Evolutionary conservation across 2,113 vertebrate species (phyloP).

Genomic region (Tachysurus fulvidraco): DNA sequence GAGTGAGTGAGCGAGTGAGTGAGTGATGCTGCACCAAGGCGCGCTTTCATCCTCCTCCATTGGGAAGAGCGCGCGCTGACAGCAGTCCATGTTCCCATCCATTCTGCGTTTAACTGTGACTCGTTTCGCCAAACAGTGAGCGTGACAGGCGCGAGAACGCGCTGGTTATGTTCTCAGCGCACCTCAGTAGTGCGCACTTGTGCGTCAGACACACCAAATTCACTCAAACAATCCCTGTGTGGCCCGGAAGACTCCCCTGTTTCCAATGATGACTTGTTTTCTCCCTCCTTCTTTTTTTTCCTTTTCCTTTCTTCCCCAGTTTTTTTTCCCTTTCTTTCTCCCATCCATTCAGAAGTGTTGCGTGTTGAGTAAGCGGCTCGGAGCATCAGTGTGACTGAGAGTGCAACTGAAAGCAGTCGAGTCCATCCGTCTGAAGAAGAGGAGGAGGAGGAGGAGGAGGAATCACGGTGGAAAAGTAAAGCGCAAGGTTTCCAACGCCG

Average conservation of each 20-base stretch:
- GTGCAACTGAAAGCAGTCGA: constrained; percentile 64
- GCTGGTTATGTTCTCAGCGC: constrained; percentile 29
- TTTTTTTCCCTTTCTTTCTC: neutral
- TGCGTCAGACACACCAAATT: constrained; percentile 38
- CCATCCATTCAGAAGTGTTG: constrained; percentile 57
- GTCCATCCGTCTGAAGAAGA: constrained; percentile 68
- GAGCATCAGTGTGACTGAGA: constrained; percentile 66
- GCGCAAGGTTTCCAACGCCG: constrained; percentile 54
- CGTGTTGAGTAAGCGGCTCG: constrained; percentile 63
- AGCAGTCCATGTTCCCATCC: constrained; percentile 60
- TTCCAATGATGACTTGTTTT: constrained; percentile 42
- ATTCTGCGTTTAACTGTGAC: constrained; percentile 38
- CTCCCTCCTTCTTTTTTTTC: neutral
- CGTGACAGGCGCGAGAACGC: constrained; percentile 20
- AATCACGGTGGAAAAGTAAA: constrained; percentile 68
- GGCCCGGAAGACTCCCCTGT: constrained; percentile 34
- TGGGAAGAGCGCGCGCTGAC: constrained; percentile 63
- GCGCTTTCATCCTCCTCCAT: constrained; percentile 72
- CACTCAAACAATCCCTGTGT: constrained; percentile 21
- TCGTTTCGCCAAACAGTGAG: constrained; percentile 32
- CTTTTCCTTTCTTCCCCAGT: neutral
- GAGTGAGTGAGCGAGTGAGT: constrained; percentile 47
- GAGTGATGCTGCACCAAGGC: constrained; percentile 77
- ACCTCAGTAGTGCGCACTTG: constrained; percentile 13
- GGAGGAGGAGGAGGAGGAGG: constrained; percentile 62